Evolutionary conservation across 2,113 vertebrate species (phyloP).

Genomic region (Accipiter virgatus): DNA sequence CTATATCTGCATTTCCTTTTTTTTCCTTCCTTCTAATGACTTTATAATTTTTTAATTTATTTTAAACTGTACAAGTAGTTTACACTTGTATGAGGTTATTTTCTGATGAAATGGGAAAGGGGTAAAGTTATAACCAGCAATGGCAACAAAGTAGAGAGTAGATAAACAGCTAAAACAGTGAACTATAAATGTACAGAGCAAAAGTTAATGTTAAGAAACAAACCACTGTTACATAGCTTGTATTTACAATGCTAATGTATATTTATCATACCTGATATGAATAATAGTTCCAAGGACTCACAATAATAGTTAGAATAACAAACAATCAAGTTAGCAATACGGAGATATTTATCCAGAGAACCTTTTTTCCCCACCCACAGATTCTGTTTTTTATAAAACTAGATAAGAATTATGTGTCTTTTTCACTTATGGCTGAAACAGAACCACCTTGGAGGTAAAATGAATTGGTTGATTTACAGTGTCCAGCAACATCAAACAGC

Average conservation of each 20-base stretch:
- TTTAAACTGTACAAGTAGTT: background rate
- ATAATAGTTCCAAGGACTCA: background rate
- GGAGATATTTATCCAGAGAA: background rate
- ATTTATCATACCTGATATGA: background rate
- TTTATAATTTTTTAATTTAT: background rate
- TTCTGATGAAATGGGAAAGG: background rate
- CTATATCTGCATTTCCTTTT: background rate
- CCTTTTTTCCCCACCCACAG: background rate
- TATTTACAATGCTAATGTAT: background rate
- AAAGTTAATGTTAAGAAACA: background rate
- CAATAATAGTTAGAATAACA: background rate
- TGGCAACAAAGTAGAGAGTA: background rate
- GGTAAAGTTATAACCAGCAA: background rate
- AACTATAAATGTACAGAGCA: background rate
- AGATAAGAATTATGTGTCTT: conserved; percentile 18
- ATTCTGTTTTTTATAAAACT: conserved; percentile 3
- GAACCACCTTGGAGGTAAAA: background rate
- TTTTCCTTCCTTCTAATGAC: background rate
- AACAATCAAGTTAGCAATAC: background rate
- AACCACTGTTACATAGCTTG: background rate
- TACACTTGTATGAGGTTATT: background rate
- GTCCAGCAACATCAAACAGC: background rate
- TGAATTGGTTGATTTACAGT: background rate
- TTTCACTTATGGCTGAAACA: conserved; percentile 8
- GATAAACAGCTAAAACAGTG: background rate